Base-by-base conservation (phyloP, 2,888 invertebrate genomes). In the Schrankia costaestrigalis region DNA sequence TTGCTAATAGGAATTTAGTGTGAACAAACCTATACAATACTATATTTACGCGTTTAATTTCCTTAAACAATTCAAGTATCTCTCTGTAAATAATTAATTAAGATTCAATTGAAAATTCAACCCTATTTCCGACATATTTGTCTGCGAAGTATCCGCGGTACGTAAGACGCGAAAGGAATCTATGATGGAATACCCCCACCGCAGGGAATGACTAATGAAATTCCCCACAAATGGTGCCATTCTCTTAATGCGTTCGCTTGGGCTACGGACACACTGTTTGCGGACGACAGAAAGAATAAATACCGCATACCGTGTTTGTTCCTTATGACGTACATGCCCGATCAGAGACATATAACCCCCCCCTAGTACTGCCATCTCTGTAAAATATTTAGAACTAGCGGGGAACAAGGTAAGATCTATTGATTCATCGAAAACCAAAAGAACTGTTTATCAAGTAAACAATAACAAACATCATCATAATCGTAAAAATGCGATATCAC, bases 181-280 rank as follows among this genome's bases (percentile, higher is more conserved):
- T 67, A 63, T 70, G 66, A 71, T 63, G 63, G 66, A 70, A 66
- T 61, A 56, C 37, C 60, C 66, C 61, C 61, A 54, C 61, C 64
- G 56, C 55, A 50, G 52, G 61, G 69, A 67, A 71, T 75, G 63
- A 70, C 69, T 74, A 75, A 75, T 75, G 75, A 75, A 75, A 75
- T 75, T 75, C 73, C 41, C 66, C 61, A 45, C 69, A 69, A 73
- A 75, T 68, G 67, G 64, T 56, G 46, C 61, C 56, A 63, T 71
- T 71, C 67, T 64, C 64, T 63, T 70, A 73, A 73, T 68, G 68
- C 64, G 63, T 54, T 57, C 51, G 46, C 53, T 62, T 60, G 56
- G 52, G 67, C 54, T 48, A 56, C 47, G 57, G 48, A 53, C 57
- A 61, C 62, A 62, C 52, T 38, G 44, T 38, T 22, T 46, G 37